A percentile compares a stretch with the other conserved stretches of the same genome.
phyloP scores from a whole-genome alignment of 2,113 vertebrate genomes.

The cat (Felis catus) region F.catus_Fca126_mat1.0 CM031419.1:20834001-20834500 shows the following conservation, averaged over 20 bases:
- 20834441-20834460: neutral
- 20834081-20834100: neutral
- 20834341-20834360: neutral
- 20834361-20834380: neutral
- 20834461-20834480: neutral
- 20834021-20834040: neutral
- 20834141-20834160: neutral
- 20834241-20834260: neutral
- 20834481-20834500: neutral
- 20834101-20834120: neutral
- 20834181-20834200: neutral
- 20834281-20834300: neutral
- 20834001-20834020: neutral
- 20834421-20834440: neutral
- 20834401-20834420: neutral
- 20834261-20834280: neutral
- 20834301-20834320: neutral
- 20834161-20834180: neutral
- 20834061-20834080: constrained; percentile 1
- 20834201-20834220: neutral
- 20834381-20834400: neutral
- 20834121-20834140: neutral
- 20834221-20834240: constrained; percentile 19
- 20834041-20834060: constrained; percentile 20
- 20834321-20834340: neutral